A percentile compares a stretch with the other conserved stretches of the same genome.
Conservation (phyloP, 2,888 invertebrate species). For the Ophion slaviceki region DNA sequence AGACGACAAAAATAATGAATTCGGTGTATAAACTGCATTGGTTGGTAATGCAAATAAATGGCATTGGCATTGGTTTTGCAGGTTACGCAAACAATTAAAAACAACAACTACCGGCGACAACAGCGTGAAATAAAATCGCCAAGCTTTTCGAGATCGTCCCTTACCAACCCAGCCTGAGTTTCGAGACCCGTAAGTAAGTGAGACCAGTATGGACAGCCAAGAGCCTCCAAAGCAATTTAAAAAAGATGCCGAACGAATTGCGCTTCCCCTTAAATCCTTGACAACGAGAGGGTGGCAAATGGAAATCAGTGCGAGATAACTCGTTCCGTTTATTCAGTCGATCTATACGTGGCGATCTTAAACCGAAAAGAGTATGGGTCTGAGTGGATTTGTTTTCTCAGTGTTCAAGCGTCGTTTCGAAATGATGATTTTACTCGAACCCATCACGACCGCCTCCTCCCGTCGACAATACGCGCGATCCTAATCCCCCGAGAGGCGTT, state of each 20-base stretch:
- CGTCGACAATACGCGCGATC: conserved; percentile 41
- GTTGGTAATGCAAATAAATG: no score
- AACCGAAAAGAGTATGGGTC: conserved; percentile 43
- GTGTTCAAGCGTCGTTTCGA: conserved; percentile 60
- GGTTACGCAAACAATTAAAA: no score
- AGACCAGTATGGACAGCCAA: no score
- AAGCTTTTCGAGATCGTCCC: no score
- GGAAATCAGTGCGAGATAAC: conserved; percentile 31
- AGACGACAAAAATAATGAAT: no score
- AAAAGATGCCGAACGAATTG: not conserved
- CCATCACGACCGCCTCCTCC: conserved; percentile 1
- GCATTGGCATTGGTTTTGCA: no score
- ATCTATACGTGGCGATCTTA: conserved; percentile 32
- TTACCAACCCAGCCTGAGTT: no score
- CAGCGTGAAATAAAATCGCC: no score
- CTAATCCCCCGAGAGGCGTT: conserved; percentile 60
- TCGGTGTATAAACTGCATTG: no score
- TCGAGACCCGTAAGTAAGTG: no score
- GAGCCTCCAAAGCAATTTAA: not conserved
- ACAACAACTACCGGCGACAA: no score
- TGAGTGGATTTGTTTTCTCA: conserved; percentile 62
- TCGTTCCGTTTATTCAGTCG: conserved; percentile 24
- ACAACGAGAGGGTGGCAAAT: conserved; percentile 20
- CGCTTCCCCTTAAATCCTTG: not conserved
- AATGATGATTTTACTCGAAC: conserved; percentile 58